Evolutionary conservation across 2,113 vertebrate species (phyloP).

Genomic region (Seriola aureovittata): DNA sequence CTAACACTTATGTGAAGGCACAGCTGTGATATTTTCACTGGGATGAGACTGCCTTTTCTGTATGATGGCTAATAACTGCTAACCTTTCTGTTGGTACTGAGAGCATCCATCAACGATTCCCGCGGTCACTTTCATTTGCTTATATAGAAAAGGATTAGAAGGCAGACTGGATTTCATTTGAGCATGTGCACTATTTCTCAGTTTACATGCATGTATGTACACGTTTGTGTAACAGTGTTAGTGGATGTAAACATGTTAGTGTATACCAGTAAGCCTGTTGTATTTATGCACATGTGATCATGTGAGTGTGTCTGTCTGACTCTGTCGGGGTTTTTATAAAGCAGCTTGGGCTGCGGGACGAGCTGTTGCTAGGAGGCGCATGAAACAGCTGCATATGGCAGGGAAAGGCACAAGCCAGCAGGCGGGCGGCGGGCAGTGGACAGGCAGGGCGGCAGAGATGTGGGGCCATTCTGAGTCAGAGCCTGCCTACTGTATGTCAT

Average conservation of each 20-base stretch:
- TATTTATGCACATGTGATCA: constrained; percentile 7
- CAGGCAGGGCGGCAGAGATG: constrained; percentile 30
- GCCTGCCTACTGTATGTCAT: constrained; percentile 6
- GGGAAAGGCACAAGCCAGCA: constrained; percentile 57
- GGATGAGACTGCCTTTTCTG: constrained; percentile 26
- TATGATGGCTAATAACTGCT: constrained; percentile 62
- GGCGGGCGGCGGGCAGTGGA: constrained; percentile 44
- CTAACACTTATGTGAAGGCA: constrained; percentile 6
- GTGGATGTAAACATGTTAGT: neutral
- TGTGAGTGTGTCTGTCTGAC: neutral
- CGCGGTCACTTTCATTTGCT: constrained; percentile 17
- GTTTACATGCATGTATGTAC: neutral
- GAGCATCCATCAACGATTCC: constrained; percentile 54
- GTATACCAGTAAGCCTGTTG: neutral
- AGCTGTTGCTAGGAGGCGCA: constrained; percentile 65
- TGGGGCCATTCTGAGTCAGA: constrained; percentile 36
- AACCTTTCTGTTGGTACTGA: constrained; percentile 52
- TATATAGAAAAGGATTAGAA: neutral
- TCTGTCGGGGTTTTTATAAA: constrained; percentile 32
- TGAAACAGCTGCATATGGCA: constrained; percentile 58
- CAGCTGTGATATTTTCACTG: constrained; percentile 51
- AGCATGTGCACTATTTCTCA: neutral
- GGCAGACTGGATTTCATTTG: neutral
- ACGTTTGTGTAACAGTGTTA: neutral
- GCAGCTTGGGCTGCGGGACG: constrained; percentile 43